Evolutionary conservation across 2,113 vertebrate species (phyloP).

Genomic region (Ptilorrhoa leucosticta): DNA sequence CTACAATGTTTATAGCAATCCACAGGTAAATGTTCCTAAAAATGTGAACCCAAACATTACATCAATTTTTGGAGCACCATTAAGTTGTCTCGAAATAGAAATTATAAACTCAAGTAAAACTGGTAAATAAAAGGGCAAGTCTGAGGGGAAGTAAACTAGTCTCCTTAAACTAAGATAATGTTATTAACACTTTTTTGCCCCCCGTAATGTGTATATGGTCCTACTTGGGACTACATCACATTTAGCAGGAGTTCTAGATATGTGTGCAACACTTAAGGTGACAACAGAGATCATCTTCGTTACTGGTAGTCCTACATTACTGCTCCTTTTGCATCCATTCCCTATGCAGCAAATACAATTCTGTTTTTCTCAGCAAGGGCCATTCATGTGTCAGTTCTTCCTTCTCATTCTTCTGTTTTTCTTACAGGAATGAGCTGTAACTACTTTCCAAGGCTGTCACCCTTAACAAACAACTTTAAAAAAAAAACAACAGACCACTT

Average conservation of each 20-base stretch:
- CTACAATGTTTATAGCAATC: not conserved
- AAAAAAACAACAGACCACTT: not conserved
- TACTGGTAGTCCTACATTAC: not conserved
- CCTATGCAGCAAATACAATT: not conserved
- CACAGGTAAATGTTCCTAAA: not conserved
- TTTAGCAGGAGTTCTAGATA: not conserved
- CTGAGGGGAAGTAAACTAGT: not conserved
- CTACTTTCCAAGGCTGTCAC: not conserved
- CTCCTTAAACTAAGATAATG: not conserved
- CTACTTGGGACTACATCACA: not conserved
- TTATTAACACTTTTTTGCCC: not conserved
- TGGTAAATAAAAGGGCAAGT: not conserved
- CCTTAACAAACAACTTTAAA: not conserved
- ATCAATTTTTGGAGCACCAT: not conserved
- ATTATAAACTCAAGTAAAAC: not conserved
- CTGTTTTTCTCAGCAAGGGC: not conserved
- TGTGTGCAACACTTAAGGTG: not conserved
- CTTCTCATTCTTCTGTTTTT: not conserved
- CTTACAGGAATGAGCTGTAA: not conserved
- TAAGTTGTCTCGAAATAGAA: not conserved
- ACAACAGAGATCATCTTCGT: not conserved
- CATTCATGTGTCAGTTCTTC: not conserved
- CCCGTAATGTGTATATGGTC: not conserved
- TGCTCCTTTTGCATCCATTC: not conserved
- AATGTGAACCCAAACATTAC: not conserved